Conservation (phyloP, 2,797 vertebrate genomes). For the Sandelia bainsii region DNA sequence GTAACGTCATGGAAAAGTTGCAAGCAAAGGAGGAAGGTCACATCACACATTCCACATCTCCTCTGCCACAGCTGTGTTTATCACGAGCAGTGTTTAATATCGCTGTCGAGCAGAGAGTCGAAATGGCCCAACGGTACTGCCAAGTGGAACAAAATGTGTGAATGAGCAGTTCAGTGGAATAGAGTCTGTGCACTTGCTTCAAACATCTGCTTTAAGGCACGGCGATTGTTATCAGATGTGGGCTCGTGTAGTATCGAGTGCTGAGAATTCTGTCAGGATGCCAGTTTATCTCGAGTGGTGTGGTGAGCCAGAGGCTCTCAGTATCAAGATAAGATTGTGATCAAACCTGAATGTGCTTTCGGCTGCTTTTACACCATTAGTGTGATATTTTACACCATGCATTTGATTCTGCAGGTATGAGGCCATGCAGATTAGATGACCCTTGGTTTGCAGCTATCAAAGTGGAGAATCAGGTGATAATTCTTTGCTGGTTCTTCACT, state of each 20-base stretch:
- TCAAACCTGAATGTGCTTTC: neutral
- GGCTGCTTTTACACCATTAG: neutral
- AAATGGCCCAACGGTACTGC: neutral
- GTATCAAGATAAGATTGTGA: neutral
- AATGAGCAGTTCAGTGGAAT: neutral
- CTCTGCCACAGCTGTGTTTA: conserved; percentile 59
- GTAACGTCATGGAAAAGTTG: conserved; percentile 39
- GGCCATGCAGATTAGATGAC: too few species aligned
- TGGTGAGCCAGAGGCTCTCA: neutral
- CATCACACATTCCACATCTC: conserved; percentile 28
- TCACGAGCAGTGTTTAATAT: conserved; percentile 34
- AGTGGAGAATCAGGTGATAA: too few species aligned
- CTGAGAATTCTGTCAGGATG: conserved; percentile 3
- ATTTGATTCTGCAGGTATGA: too few species aligned
- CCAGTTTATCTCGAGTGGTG: conserved; percentile 1
- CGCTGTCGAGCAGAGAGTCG: conserved; percentile 13
- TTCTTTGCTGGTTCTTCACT: too few species aligned
- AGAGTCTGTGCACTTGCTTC: conserved; percentile 15
- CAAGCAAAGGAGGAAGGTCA: conserved; percentile 10
- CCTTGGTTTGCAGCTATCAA: too few species aligned
- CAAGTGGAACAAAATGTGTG: conserved; percentile 12
- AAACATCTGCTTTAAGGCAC: conserved; percentile 49
- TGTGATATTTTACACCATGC: too few species aligned
- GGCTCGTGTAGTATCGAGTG: neutral
- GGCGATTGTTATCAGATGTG: conserved; percentile 7